Conservation (phyloP, 2,113 vertebrate genomes). For the Strix aluco region DNA sequence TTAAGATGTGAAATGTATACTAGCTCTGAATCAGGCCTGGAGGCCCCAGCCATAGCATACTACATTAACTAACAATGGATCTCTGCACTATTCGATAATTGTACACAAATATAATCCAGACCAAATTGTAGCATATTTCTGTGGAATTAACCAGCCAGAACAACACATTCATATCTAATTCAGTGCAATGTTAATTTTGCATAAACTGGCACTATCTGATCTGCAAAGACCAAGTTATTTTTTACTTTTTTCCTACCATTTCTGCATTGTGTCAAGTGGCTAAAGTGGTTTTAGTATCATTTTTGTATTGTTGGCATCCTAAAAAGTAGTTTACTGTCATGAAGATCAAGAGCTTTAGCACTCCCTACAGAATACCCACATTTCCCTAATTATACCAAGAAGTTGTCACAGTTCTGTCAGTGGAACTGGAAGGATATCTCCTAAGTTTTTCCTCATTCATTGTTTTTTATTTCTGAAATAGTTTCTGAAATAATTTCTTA, state of each 20-base stretch:
- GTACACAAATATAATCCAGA: neutral
- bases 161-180: neutral
- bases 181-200: neutral
- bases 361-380: neutral
- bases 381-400: neutral
- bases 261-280: neutral
- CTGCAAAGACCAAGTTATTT: neutral
- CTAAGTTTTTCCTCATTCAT: neutral
- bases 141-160: neutral
- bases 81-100: rapidly evolving
- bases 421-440: neutral
- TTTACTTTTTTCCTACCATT: neutral
- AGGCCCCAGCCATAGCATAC: neutral
- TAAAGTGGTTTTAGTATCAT: neutral
- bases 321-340: neutral
- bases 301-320: neutral
- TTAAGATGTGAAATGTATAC: neutral
- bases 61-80: neutral
- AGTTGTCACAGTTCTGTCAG: neutral
- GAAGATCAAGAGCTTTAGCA: neutral
- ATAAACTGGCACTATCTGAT: neutral
- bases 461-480: neutral
- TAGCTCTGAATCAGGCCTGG: neutral
- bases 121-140: neutral
- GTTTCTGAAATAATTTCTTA: neutral